These are phyloP conservation scores for Sebastes itinus DNA, from an alignment of 2,797 vertebrate genomes.

Conservation along the genomic window DNA sequence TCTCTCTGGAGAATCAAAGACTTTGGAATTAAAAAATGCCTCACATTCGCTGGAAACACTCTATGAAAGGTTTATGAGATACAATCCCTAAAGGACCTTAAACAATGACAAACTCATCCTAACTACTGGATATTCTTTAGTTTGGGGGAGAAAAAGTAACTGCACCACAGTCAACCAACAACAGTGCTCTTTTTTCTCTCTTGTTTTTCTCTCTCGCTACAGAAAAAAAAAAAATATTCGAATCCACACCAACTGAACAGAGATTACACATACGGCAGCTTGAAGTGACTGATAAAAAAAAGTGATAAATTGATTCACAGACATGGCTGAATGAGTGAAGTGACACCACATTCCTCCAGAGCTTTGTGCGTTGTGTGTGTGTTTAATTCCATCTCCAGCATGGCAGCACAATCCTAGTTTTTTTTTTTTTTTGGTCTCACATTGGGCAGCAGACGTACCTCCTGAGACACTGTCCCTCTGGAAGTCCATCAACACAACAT, in stretches of 20 bases:
- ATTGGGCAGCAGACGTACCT: conserved; percentile 40
- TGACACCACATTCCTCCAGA: conserved; percentile 59
- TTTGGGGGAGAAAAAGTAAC: conserved; percentile 35
- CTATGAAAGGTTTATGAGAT: conserved; percentile 62
- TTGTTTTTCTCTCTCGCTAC: background rate
- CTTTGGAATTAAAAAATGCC: conserved; percentile 50
- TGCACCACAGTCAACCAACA: conserved; percentile 16
- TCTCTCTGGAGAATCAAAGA: conserved; percentile 55
- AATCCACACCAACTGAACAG: conserved; percentile 36
- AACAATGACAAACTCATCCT: conserved; percentile 58
- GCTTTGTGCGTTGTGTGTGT: conserved; percentile 27
- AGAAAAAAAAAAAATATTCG: conserved; percentile 29
- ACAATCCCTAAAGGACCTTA: conserved; percentile 51
- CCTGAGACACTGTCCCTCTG: conserved; percentile 52
- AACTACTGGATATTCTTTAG: conserved; percentile 44
- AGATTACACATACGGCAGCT: conserved; percentile 56
- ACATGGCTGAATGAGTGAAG: conserved; percentile 67
- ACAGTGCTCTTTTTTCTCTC: background rate
- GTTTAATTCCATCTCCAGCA: conserved; percentile 59
- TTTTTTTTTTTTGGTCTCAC: conserved; percentile 28
- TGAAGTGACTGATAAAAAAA: conserved; percentile 55
- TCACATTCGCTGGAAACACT: conserved; percentile 49
- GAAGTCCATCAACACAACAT: conserved; percentile 68
- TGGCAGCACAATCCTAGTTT: conserved; percentile 35
- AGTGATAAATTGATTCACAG: conserved; percentile 67